Evolutionary conservation across 1,140 invertebrate species (phyloP).

Genomic region (Wiebesia pumilae): DNA sequence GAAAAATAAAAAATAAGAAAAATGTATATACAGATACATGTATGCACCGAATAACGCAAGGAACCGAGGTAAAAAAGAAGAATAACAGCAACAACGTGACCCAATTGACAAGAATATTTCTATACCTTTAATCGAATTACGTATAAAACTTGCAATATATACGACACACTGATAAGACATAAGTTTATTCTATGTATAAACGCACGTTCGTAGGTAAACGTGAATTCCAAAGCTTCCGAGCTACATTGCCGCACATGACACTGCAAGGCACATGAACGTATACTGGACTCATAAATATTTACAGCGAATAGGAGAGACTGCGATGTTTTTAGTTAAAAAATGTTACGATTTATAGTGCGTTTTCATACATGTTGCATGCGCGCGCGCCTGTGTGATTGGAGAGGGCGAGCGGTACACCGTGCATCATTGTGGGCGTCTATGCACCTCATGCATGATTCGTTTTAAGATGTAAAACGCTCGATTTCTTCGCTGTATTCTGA

Average conservation of each 20-base stretch:
- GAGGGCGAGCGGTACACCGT: background rate
- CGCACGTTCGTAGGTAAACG: conserved; percentile 23
- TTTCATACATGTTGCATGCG: background rate
- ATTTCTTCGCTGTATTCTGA: background rate
- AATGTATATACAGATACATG: background rate
- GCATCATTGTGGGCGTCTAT: background rate
- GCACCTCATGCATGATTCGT: background rate
- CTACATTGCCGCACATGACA: background rate
- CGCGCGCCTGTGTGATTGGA: background rate
- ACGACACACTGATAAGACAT: conserved; percentile 44
- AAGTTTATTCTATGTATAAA: conserved; percentile 19
- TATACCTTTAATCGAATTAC: conserved; percentile 50
- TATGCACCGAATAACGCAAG: no score
- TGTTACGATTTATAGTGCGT: background rate
- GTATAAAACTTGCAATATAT: conserved; percentile 32
- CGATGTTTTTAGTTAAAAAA: background rate
- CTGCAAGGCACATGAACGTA: background rate
- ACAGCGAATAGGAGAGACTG: background rate
- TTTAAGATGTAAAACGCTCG: background rate
- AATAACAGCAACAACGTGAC: conserved; percentile 45
- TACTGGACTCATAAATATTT: conserved; percentile 46
- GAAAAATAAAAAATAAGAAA: background rate
- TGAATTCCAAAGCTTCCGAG: conserved; percentile 25
- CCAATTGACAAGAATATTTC: conserved; percentile 54
- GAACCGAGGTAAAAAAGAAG: background rate